Conservation (phyloP, 2,113 vertebrate genomes). For the Archilochus colubris region DNA sequence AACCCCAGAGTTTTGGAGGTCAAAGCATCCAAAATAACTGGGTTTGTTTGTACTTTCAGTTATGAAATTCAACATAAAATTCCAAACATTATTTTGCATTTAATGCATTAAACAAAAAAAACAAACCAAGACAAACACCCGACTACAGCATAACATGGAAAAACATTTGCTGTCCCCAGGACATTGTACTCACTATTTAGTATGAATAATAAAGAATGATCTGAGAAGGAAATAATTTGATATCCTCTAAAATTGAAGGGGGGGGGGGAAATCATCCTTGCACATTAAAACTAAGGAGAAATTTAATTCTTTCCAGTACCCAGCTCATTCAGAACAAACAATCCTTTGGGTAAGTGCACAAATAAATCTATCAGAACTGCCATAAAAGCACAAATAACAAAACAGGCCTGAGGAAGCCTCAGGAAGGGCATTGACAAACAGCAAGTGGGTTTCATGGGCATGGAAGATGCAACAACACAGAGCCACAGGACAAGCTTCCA, state of each 20-base stretch:
- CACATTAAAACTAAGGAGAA: fast-evolving
- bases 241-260: not conserved
- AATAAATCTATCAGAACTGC: not conserved
- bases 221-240: not conserved
- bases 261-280: not conserved
- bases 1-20: fast-evolving
- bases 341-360: not conserved
- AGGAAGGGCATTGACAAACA: not conserved
- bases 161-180: not conserved
- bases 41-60: not conserved
- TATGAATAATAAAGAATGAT: not conserved
- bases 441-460: fast-evolving
- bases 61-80: not conserved
- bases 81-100: not conserved
- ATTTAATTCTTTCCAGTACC: not conserved
- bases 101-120: not conserved
- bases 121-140: not conserved
- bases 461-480: not conserved
- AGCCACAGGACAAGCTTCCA: fast-evolving
- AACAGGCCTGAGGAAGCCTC: not conserved
- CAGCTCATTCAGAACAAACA: not conserved
- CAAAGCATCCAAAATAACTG: not conserved
- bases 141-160: fast-evolving
- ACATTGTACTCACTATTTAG: not conserved
- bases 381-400: fast-evolving